Base-by-base conservation (phyloP, 2,888 invertebrate species). In the Patella caerulea region DNA sequence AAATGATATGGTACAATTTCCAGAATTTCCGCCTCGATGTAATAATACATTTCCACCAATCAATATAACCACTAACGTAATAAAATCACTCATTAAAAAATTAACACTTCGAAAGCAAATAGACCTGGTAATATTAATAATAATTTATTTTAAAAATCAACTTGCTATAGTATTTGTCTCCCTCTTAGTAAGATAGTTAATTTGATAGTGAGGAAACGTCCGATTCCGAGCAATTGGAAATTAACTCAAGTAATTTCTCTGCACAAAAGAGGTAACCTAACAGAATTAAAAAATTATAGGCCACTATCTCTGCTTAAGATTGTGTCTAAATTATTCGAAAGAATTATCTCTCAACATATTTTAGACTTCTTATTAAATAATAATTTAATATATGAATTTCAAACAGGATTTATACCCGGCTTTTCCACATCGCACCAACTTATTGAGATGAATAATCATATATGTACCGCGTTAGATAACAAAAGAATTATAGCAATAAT, bases 341-440 rank as follows among this genome's bases (percentile, higher is more conserved):
- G 83, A 71, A 80, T 82, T 15, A 45, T 84, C 14, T 29, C 69
- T 59, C 81, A 81, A 76, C 69, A 78, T 54, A 53, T 83, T 52
- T 81, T 82, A 81, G 59, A 56, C 4, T 76, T 73, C 70, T 24
- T 79, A 3, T 79, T 80, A 11, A n/a, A 74, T 0, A 52, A 81
- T 73, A 73, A 82, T 59, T 79, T 84, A n/a, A 76, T 84, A 9
- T 69, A 78, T n/a, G 77, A 81, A 24, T 11, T 55, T 0, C 84
- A 85, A 71, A 79, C 82, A 73, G 82, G 84, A 7, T 86, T 84
- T 73, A 29, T 83, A 15, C 81, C 73, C 34, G 79, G 74, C 45
- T 54, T 76, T 5, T 83, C 84, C 4, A 82, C 82, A 74, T 81
- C 81, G 24, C 79, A 78, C n/a, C 81, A 86, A 71, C 81, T 86